phyloP scores from a whole-genome alignment of 2,888 invertebrate genomes.

The Sinhomidia bicolor region DNA sequence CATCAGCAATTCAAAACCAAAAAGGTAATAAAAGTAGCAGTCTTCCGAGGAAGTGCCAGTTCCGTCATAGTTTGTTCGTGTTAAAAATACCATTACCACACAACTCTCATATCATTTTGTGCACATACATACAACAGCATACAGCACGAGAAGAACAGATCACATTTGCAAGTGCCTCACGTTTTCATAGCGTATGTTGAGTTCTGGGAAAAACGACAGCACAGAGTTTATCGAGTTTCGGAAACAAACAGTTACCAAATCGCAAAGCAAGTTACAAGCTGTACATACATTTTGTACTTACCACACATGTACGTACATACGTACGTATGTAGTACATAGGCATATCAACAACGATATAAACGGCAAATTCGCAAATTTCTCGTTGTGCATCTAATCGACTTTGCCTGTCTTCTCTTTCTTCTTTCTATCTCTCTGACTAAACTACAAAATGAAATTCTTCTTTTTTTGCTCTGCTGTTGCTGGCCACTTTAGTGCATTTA shows the following conservation, averaged over 20 bases:
- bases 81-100: not conserved
- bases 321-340: no score
- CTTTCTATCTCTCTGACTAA: not conserved
- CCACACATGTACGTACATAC: no score
- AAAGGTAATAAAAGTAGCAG: not conserved
- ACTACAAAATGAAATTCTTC: not conserved
- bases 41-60: not conserved
- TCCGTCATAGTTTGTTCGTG: not conserved
- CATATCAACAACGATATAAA: not conserved
- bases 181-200: not conserved
- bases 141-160: no score
- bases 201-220: not conserved
- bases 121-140: not conserved
- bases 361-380: not conserved
- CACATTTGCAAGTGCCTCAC: not conserved
- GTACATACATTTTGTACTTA: no score
- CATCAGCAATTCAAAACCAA: not conserved
- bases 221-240: not conserved
- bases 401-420: not conserved
- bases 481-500: not conserved
- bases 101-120: not conserved
- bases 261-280: not conserved
- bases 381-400: not conserved
- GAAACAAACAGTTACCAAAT: slow-evolving; percentile 5
- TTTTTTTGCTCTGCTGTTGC: no score